Conservation (phyloP, 2,113 vertebrate species). For the Girardinichthys multiradiatus region DNA sequence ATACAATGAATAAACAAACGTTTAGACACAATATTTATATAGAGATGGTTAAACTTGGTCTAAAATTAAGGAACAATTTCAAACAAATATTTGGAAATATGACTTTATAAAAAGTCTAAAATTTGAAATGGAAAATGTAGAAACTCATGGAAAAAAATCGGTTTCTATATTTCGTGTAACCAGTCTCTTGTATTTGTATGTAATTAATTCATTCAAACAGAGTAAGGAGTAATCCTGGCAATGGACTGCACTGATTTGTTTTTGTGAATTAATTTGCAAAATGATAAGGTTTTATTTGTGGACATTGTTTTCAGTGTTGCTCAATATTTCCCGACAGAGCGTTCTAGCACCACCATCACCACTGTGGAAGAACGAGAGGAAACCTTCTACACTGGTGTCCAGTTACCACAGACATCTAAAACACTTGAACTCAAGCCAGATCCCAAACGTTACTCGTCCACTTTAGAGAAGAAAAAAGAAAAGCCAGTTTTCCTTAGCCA, state of each 20-base stretch:
- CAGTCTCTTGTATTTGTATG: no score
- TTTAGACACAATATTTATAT: no score
- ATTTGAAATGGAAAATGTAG: no score
- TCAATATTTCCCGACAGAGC: constrained; percentile 88
- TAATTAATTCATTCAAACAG: not conserved
- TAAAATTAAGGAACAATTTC: no score
- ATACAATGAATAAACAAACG: no score
- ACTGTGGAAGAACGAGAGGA: constrained; percentile 86
- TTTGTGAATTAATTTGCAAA: constrained; percentile 7
- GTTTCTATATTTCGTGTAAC: no score
- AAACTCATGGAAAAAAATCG: no score
- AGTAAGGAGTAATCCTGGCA: not conserved
- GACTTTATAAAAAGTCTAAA: no score
- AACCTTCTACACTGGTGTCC: constrained; percentile 84
- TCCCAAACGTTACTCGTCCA: constrained; percentile 82
- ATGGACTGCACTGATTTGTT: not conserved
- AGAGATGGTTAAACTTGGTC: no score
- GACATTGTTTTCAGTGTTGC: constrained; percentile 55
- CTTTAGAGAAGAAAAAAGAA: constrained; percentile 82
- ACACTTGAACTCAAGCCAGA: constrained; percentile 94
- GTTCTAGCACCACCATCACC: constrained; percentile 85
- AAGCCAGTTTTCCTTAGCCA: constrained; percentile 86
- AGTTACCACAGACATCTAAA: constrained; percentile 84
- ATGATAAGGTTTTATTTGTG: constrained; percentile 22
- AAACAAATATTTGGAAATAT: no score